These are phyloP conservation scores for Sebastes iracundus DNA, from an alignment of 2,797 vertebrate species.

Conservation along the genomic window DNA sequence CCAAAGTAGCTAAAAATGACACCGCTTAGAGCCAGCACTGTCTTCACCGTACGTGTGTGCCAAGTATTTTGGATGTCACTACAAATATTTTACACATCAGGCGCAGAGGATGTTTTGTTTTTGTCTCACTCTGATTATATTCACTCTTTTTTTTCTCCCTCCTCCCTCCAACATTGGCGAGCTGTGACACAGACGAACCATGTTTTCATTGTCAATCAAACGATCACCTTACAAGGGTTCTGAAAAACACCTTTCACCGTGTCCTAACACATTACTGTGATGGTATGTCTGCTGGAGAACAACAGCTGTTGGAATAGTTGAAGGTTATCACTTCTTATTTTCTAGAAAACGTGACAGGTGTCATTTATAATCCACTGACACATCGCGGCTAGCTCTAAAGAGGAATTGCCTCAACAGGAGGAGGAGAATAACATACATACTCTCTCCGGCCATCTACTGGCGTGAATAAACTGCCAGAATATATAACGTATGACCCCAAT, in stretches of 20 bases:
- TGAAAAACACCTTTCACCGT: conserved; percentile 40
- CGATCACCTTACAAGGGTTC: conserved; percentile 30
- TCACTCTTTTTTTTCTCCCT: background rate
- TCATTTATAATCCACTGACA: conserved; percentile 70
- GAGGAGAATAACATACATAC: conserved; percentile 57
- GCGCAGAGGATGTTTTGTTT: conserved; percentile 47
- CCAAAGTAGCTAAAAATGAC: conserved; percentile 54
- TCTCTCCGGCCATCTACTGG: conserved; percentile 23
- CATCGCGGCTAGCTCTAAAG: conserved; percentile 38
- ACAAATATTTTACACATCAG: conserved; percentile 56
- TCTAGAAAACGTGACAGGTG: conserved; percentile 53
- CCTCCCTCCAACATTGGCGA: background rate
- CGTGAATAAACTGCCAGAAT: conserved; percentile 51
- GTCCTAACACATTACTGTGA: conserved; percentile 34
- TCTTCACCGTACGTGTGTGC: conserved; percentile 8
- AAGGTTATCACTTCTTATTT: conserved; percentile 67
- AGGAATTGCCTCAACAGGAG: conserved; percentile 33
- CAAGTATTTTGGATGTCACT: conserved; percentile 55
- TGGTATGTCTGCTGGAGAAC: conserved; percentile 45
- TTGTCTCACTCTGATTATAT: conserved; percentile 45
- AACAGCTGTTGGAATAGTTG: conserved; percentile 55
- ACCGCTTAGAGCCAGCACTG: conserved; percentile 48
- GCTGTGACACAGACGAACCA: conserved; percentile 13
- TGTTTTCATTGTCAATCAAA: conserved; percentile 60
- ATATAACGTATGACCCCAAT: conserved; percentile 48